Conservation (phyloP, 2,113 vertebrate species). For the Nasalis larvatus region DNA sequence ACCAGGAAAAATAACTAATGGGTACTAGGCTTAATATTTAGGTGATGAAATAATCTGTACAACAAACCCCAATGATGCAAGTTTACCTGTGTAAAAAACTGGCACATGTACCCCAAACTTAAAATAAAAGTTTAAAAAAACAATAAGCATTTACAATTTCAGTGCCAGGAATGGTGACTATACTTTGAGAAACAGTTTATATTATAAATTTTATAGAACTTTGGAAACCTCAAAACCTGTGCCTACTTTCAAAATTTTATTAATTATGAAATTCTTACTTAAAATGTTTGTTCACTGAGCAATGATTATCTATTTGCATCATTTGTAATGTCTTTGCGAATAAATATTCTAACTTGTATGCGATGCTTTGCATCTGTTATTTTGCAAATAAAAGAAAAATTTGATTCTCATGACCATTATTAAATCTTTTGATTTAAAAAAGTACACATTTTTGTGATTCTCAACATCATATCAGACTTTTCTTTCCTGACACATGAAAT, state of each 20-base stretch:
- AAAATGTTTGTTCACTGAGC: not conserved
- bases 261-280: not conserved
- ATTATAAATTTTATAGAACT: not conserved
- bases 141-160: not conserved
- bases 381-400: constrained; percentile 10
- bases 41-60: no score
- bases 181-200: not conserved
- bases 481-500: not conserved
- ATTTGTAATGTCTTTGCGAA: not conserved
- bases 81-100: no score
- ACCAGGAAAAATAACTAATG: no score
- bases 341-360: not conserved
- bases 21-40: no score
- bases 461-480: not conserved
- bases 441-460: not conserved
- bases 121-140: no score
- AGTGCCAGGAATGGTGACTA: not conserved
- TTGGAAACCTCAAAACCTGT: not conserved
- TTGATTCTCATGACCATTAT: constrained; percentile 2
- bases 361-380: not conserved
- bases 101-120: no score
- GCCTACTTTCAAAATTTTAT: not conserved
- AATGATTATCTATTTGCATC: not conserved
- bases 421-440: constrained; percentile 29
- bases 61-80: no score